Evolutionary conservation across 2,888 invertebrate species (phyloP), one percentile per base, ranked within the genome.

Genomic region (Dasysyrphus albostriatus): DNA sequence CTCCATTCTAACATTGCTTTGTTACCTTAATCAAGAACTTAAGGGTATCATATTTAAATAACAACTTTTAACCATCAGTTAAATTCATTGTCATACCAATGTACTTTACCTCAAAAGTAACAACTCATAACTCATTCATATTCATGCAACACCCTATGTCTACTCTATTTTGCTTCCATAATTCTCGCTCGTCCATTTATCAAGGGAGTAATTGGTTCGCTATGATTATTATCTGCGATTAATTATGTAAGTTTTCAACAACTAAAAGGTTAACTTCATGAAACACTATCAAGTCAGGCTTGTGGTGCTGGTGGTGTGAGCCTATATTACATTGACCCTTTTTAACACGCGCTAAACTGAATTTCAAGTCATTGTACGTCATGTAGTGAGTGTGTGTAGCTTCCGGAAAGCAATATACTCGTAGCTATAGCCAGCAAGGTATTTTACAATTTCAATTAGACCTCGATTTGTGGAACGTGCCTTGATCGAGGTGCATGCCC

Each of bases 221-320:
- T 16, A 47, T 12, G 70, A 76, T 65, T 63, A 14, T 58, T 39
- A 77, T 82, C 82, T 74, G 9, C 47, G n/a, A 51, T 32, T 34
- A 39, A 32, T 82, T 70, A 76, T 82, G 39, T 76, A 70, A 82
- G 61, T 51, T 54, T 14, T 9, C 12, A 61, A 49, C 70, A 32
- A 12, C 47, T 37, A 29, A 54, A 47, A 56, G 72, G 63, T 72
- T 63, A 76, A 42, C 19, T 49, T 10, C 24, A 44, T n/a, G 44
- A 39, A 10, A 12, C n/a, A 44, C 24, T 51, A 70, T 61, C 54
- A 32, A 59, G 10, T 59, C 19, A 39, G 39, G 34, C 51, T 61
- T 16, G 63, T 37, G 56, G 9, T 0, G 4, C 16, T 32, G 44
- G 16, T 37, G 42, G 51, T 32, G 14, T 58, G 49, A 56, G 19